A percentile compares a stretch with the other conserved stretches of the same genome.
Evolutionary conservation across 2,888 invertebrate genomes (phyloP).

Genomic region (Lymantria dispar): DNA sequence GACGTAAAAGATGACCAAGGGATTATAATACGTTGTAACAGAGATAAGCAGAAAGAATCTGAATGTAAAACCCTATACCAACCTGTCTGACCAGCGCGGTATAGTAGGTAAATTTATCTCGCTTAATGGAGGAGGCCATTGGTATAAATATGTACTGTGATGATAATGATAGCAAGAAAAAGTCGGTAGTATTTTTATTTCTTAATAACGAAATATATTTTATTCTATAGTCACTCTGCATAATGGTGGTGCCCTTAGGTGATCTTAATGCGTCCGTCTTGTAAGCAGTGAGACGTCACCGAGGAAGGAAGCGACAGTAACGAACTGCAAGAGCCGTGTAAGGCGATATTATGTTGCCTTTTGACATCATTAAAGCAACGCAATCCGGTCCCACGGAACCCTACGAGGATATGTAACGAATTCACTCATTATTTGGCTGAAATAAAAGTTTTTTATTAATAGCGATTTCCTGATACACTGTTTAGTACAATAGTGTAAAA

Average conservation of each 20-base stretch:
- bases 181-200: conserved; percentile 39
- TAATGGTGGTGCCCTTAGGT: conserved; percentile 44
- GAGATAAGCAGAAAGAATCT: too few species aligned
- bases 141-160: too few species aligned
- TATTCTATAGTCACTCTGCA: conserved; percentile 44
- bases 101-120: too few species aligned
- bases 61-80: too few species aligned
- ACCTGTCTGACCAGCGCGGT: too few species aligned
- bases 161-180: too few species aligned
- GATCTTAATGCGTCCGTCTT: conserved; percentile 52
- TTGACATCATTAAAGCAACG: conserved; percentile 75
- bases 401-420: conserved; percentile 37
- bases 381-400: conserved; percentile 41
- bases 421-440: conserved; percentile 44
- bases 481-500: too few species aligned
- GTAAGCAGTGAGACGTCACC: conserved; percentile 71
- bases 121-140: too few species aligned
- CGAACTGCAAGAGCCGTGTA: conserved; percentile 68
- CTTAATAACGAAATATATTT: conserved; percentile 50
- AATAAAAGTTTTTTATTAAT: conserved; percentile 29
- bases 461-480: not conserved
- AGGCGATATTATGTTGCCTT: conserved; percentile 71
- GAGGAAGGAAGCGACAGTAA: conserved; percentile 64
- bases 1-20: too few species aligned
- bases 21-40: too few species aligned